These are phyloP conservation scores for Leguminivora glycinivorella DNA, from an alignment of 1,140 invertebrate genomes.

Conservation along the genomic window DNA sequence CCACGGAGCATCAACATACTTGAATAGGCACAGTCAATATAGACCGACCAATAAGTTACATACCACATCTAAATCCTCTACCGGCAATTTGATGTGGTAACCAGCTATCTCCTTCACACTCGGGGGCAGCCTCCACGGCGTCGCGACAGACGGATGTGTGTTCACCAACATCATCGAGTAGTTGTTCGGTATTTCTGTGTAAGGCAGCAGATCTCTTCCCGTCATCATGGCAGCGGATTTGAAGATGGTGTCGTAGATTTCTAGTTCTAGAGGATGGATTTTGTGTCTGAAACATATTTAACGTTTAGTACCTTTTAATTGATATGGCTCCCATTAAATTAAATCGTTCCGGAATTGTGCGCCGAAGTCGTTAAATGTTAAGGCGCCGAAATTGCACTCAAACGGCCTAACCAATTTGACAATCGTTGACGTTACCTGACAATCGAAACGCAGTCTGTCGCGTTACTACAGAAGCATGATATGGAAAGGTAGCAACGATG, in stretches of 20 bases:
- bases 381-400: not conserved
- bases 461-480: too few species aligned
- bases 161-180: conserved; percentile 28
- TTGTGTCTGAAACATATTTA: not conserved
- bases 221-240: conserved; percentile 15
- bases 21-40: not conserved
- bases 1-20: too few species aligned
- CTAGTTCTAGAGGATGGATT: conserved; percentile 15
- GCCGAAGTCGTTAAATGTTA: too few species aligned
- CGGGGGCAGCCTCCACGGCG: conserved; percentile 19
- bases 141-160: conserved; percentile 8
- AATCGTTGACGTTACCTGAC: too few species aligned
- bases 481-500: too few species aligned
- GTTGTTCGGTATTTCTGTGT: not conserved
- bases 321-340: too few species aligned
- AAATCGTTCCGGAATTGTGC: not conserved
- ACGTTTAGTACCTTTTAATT: not conserved
- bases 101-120: conserved; percentile 28
- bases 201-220: not conserved
- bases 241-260: conserved; percentile 21
- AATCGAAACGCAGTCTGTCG: too few species aligned
- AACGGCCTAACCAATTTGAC: too few species aligned
- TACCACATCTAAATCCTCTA: conserved; percentile 9
- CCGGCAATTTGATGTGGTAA: conserved; percentile 21
- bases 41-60: not conserved